Evolutionary conservation across 2,113 vertebrate species (phyloP).

Genomic region (Naja naja): DNA sequence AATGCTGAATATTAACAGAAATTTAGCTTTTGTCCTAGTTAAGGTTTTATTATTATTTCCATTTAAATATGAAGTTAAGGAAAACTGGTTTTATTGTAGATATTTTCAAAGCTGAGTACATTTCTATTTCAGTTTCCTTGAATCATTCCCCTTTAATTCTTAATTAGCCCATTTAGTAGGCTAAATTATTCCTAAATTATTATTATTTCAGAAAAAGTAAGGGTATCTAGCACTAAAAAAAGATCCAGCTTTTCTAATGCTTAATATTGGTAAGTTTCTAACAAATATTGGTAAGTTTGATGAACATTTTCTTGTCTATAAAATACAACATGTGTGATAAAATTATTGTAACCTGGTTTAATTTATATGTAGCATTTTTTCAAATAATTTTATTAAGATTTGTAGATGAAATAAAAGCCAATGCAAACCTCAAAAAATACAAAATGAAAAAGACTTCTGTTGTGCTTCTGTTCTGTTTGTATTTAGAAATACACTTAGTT

Average conservation of each 20-base stretch:
- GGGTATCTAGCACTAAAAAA: background rate
- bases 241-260: background rate
- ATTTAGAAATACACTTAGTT: background rate
- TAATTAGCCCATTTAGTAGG: conserved; percentile 40
- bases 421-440: background rate
- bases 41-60: conserved; percentile 51
- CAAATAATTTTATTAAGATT: background rate
- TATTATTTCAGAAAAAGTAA: background rate
- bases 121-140: conserved; percentile 58
- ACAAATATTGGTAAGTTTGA: background rate
- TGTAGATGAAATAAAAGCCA: background rate
- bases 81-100: conserved; percentile 53
- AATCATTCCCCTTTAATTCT: conserved; percentile 73
- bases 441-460: background rate
- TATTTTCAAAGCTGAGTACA: conserved; percentile 56
- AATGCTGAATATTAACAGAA: background rate
- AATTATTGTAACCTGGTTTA: background rate
- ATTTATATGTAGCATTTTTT: background rate
- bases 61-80: conserved; percentile 64
- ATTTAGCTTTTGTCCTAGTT: conserved; percentile 47
- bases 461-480: background rate
- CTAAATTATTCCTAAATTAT: background rate
- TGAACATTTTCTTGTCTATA: background rate
- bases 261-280: background rate
- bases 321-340: background rate